Conservation (phyloP, 2,888 invertebrate species). For the Thymelicus sylvestris region DNA sequence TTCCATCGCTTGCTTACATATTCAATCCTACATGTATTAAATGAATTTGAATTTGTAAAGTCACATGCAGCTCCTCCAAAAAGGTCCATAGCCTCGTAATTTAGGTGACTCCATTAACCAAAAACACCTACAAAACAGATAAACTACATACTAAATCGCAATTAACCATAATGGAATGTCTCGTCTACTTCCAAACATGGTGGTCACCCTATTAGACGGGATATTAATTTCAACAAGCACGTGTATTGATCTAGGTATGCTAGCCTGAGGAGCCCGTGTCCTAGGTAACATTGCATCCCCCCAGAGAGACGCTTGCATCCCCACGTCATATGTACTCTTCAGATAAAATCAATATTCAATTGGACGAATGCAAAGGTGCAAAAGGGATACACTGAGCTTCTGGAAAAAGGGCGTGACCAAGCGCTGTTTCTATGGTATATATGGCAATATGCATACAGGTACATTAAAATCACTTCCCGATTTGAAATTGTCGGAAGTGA, state of each 20-base stretch:
- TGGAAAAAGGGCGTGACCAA: constrained; percentile 1
- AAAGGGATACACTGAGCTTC: constrained; percentile 11
- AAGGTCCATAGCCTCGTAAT: no score
- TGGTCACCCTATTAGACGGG: neutral
- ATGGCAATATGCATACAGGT: no score
- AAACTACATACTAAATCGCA: no score
- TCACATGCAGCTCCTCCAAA: no score
- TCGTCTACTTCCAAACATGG: no score
- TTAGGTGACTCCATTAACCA: no score
- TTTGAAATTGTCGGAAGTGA: neutral
- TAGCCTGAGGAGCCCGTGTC: constrained; percentile 22
- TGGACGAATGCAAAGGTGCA: constrained; percentile 11
- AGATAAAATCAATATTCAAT: constrained; percentile 25
- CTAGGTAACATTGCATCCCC: constrained; percentile 27
- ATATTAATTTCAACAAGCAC: constrained; percentile 11
- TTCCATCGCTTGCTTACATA: no score
- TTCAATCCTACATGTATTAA: no score
- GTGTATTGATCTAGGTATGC: constrained; percentile 19
- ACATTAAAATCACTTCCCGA: neutral
- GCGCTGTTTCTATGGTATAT: no score
- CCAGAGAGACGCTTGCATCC: constrained; percentile 2
- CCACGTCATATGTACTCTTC: constrained; percentile 1
- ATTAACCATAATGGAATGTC: no score
- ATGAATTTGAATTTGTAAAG: no score
- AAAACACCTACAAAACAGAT: no score